These are phyloP conservation scores for Drosophila nikananu DNA, from an alignment of 1,140 invertebrate genomes.

Conservation along the genomic window DNA sequence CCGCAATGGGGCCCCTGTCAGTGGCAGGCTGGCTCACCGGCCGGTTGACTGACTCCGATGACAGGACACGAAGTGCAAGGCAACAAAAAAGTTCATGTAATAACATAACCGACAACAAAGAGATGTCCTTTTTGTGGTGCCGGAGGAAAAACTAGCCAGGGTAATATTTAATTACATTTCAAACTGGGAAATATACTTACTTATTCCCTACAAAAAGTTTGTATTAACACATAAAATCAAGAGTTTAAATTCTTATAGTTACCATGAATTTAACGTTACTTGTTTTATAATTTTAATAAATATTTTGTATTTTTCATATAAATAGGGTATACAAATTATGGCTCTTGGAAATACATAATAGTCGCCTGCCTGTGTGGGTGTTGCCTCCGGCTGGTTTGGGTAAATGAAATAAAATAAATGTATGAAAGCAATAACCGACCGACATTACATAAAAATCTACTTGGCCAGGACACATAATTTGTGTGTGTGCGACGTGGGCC, in stretches of 20 bases:
- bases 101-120: slow-evolving; percentile 10
- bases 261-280: fast-evolving
- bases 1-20: slow-evolving; percentile 56
- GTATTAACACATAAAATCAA: background rate
- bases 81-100: slow-evolving; percentile 11
- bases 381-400: slow-evolving; percentile 38
- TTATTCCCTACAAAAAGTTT: background rate
- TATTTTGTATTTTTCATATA: background rate
- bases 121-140: background rate
- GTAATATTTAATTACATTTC: background rate
- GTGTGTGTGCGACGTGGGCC: slow-evolving; percentile 68
- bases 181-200: background rate
- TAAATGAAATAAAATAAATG: slow-evolving; percentile 82
- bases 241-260: background rate
- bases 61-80: slow-evolving; percentile 41
- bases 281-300: background rate
- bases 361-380: slow-evolving; percentile 4
- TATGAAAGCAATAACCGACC: slow-evolving; percentile 82
- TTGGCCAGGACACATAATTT: slow-evolving; percentile 75
- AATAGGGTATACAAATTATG: slow-evolving; percentile 10
- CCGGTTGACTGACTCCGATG: slow-evolving; percentile 40
- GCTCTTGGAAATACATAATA: slow-evolving; percentile 29
- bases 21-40: slow-evolving; percentile 46
- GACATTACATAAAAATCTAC: slow-evolving; percentile 84
- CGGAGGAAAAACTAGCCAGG: background rate